phyloP scores from a whole-genome alignment of 1,140 invertebrate species.

The Drosophila pachea region DNA sequence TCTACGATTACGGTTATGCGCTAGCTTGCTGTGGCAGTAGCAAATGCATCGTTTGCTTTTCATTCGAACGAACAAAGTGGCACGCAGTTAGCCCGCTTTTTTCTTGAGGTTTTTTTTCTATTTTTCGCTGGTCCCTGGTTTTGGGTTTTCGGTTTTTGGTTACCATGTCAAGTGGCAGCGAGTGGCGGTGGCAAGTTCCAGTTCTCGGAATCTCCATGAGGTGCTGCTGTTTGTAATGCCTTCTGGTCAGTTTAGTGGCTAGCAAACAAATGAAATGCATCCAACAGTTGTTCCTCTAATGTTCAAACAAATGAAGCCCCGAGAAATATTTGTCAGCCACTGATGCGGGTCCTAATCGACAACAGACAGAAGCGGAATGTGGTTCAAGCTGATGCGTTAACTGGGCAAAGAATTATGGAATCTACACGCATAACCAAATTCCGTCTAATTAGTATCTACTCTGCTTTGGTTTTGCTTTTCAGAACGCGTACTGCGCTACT shows the following conservation, averaged over 20 bases:
- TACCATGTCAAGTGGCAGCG: slow-evolving; percentile 64
- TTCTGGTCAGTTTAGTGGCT: slow-evolving; percentile 32
- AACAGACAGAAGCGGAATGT: slow-evolving; percentile 12
- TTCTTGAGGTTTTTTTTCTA: not conserved
- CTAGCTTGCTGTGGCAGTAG: slow-evolving; percentile 45
- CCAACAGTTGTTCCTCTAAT: slow-evolving; percentile 40
- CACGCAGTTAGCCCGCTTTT: slow-evolving; percentile 42
- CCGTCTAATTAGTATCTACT: not conserved
- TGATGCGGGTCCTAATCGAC: slow-evolving; percentile 34
- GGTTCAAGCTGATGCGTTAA: slow-evolving; percentile 1
- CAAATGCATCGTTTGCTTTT: slow-evolving; percentile 66
- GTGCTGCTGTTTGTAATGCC: slow-evolving; percentile 25
- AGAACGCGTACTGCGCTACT: slow-evolving; percentile 76
- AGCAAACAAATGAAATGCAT: slow-evolving; percentile 42
- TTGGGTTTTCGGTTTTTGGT: slow-evolving; percentile 62
- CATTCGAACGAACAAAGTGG: slow-evolving; percentile 38
- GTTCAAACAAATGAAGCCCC: slow-evolving; percentile 40
- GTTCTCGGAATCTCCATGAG: slow-evolving; percentile 55
- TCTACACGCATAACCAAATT: not conserved
- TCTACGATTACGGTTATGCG: slow-evolving; percentile 62
- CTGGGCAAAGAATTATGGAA: not conserved
- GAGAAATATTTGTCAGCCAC: slow-evolving; percentile 17
- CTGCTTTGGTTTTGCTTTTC: slow-evolving; percentile 23
- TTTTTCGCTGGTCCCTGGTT: slow-evolving; percentile 50
- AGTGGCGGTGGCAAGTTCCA: slow-evolving; percentile 29